A percentile compares a stretch with the other conserved stretches of the same genome.
Evolutionary conservation across 2,797 vertebrate species (phyloP).

Genomic region (Alca torda): DNA sequence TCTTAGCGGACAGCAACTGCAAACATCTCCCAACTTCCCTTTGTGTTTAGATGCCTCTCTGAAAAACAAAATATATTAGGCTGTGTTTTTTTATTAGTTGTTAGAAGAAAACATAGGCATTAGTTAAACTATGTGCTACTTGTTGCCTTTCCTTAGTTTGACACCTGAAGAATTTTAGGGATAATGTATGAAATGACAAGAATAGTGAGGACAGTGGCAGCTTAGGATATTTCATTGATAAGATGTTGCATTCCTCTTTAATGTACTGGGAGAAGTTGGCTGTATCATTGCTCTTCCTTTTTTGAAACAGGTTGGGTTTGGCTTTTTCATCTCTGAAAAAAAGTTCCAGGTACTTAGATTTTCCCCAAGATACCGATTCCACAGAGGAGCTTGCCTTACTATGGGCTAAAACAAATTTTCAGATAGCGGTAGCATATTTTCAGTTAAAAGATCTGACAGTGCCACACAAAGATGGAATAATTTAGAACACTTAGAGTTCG

Average conservation of each 20-base stretch:
- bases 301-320: background rate
- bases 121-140: background rate
- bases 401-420: background rate
- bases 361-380: background rate
- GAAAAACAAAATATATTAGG: background rate
- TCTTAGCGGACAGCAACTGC: background rate
- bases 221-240: background rate
- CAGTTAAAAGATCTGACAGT: background rate
- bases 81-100: background rate
- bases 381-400: background rate
- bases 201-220: background rate
- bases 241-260: background rate
- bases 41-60: background rate
- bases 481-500: background rate
- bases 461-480: background rate
- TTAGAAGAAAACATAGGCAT: background rate
- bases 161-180: background rate
- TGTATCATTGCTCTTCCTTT: background rate
- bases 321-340: background rate
- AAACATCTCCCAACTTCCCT: background rate
- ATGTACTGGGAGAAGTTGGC: background rate
- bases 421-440: background rate
- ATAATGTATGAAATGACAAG: background rate
- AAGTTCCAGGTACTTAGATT: background rate
- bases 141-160: background rate